phyloP scores from a whole-genome alignment of 2,888 invertebrate species.

The Ligdia adustata region DNA sequence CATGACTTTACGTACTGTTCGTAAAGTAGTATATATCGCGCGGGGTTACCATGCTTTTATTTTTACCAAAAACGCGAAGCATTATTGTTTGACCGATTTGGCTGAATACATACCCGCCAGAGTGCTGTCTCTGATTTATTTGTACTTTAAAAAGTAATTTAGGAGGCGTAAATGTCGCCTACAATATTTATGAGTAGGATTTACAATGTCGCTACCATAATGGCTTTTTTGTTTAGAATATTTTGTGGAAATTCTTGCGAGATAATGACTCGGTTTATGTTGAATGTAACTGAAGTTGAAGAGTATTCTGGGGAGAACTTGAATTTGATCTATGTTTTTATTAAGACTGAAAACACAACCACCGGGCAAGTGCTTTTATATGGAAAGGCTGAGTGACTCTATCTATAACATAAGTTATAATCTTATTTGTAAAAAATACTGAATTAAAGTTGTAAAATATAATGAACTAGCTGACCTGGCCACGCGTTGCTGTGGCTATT shows the following conservation, averaged over 20 bases:
- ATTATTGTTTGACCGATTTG: constrained; percentile 57
- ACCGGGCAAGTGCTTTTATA: too few relatives aligned
- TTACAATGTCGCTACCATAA: background rate
- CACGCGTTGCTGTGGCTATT: too few relatives aligned
- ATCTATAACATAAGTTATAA: too few relatives aligned
- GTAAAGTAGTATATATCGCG: background rate
- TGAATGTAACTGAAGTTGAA: too few relatives aligned
- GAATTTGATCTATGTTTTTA: too few relatives aligned
- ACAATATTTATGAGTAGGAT: background rate
- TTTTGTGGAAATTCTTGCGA: background rate
- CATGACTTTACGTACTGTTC: background rate
- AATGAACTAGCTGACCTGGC: too few relatives aligned
- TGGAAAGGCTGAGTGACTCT: too few relatives aligned
- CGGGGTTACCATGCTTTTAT: constrained; percentile 22
- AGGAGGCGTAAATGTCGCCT: constrained; percentile 6
- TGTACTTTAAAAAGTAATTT: constrained; percentile 21
- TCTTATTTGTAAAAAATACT: too few relatives aligned
- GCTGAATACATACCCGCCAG: constrained; percentile 39
- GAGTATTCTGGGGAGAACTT: too few relatives aligned
- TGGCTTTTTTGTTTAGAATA: background rate
- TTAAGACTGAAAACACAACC: too few relatives aligned
- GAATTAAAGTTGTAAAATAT: too few relatives aligned
- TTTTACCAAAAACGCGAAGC: constrained; percentile 37
- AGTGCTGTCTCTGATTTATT: constrained; percentile 38
- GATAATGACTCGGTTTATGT: too few relatives aligned